A percentile compares a stretch with the other conserved stretches of the same genome.
phyloP scores from a whole-genome alignment of 2,797 vertebrate species.

The Hypotaenidia philippensis region DNA sequence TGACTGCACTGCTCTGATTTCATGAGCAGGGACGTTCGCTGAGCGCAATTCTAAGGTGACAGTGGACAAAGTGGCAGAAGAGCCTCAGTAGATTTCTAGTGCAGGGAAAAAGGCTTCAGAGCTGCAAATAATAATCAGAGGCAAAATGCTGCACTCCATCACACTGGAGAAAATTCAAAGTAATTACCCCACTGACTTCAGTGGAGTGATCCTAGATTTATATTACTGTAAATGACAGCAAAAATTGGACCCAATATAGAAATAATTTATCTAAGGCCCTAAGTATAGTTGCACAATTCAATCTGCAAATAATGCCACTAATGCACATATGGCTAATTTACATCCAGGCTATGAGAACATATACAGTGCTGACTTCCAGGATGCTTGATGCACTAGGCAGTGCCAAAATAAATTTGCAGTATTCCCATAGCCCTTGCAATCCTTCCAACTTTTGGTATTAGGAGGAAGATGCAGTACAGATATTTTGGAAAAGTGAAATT shows the following conservation, averaged over 20 bases:
- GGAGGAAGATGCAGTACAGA: constrained; percentile 41
- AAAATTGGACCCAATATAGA: constrained; percentile 58
- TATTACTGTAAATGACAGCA: constrained; percentile 62
- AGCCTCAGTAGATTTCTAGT: neutral
- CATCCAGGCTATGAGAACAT: constrained; percentile 68
- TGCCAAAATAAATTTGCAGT: constrained; percentile 72
- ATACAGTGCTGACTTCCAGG: constrained; percentile 67
- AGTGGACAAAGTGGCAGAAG: neutral
- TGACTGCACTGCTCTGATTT: neutral
- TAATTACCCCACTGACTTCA: constrained; percentile 52
- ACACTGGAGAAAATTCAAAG: constrained; percentile 35
- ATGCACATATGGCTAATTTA: constrained; percentile 75
- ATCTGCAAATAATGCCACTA: constrained; percentile 73
- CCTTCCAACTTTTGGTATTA: constrained; percentile 41
- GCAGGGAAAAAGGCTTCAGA: neutral
- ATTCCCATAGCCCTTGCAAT: constrained; percentile 62
- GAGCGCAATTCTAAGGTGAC: neutral
- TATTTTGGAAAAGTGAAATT: constrained; percentile 44
- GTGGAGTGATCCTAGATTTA: constrained; percentile 48
- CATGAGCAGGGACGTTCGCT: neutral
- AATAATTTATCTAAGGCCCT: constrained; percentile 58
- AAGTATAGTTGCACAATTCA: constrained; percentile 67
- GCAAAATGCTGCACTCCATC: neutral
- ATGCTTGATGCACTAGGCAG: constrained; percentile 37
- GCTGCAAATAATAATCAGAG: constrained; percentile 18